phyloP scores from a whole-genome alignment of 2,113 vertebrate species.

The Apus apus region DNA sequence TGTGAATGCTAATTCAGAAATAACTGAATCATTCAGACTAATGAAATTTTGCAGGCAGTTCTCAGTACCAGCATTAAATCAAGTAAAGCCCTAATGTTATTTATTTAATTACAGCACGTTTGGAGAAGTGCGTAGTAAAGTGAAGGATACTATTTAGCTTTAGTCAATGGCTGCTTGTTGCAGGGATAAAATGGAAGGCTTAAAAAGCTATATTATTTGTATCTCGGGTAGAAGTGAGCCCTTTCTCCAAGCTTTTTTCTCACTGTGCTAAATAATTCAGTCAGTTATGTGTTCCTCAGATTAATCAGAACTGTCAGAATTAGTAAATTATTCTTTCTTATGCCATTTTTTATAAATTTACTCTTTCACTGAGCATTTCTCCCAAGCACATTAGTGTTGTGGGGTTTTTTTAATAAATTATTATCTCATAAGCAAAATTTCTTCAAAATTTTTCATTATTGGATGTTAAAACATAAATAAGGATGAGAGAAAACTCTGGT shows the following conservation, averaged over 20 bases:
- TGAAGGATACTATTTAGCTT: not conserved
- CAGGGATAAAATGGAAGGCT: not conserved
- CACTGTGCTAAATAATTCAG: not conserved
- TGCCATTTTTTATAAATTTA: not conserved
- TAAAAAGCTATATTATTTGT: not conserved
- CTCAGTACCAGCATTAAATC: not conserved
- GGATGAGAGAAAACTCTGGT: not conserved
- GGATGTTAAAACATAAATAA: not conserved
- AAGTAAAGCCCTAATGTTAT: not conserved
- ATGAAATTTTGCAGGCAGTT: not conserved
- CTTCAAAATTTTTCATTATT: not conserved
- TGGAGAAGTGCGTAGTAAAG: not conserved
- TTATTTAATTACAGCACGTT: not conserved
- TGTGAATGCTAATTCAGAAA: not conserved
- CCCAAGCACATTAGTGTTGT: not conserved
- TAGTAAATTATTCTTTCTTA: not conserved
- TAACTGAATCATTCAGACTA: not conserved
- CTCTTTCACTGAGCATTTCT: not conserved
- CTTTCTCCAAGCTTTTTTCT: not conserved
- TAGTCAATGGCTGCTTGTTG: not conserved
- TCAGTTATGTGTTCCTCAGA: not conserved
- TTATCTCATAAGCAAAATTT: not conserved
- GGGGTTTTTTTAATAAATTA: not conserved
- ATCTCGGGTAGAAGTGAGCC: not conserved
- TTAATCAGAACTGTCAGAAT: not conserved